Percentiles rank a stretch among this genome's conserved stretches.
Evolutionary conservation across 2,113 vertebrate species (phyloP).

Genomic region (Aldabrachelys gigantea): DNA sequence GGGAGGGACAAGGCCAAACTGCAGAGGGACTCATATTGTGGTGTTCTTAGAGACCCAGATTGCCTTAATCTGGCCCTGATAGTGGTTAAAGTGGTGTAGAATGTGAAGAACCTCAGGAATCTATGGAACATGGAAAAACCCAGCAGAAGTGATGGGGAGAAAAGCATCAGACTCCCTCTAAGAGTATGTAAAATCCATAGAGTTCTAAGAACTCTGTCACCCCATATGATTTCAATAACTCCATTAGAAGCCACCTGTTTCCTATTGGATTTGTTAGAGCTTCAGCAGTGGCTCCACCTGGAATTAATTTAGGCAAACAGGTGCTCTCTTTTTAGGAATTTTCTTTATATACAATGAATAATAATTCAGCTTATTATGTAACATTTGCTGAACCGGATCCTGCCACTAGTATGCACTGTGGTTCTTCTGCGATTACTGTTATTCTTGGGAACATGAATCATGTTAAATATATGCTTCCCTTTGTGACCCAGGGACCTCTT

Average conservation of each 20-base stretch:
- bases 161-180: no score
- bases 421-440: fast-evolving
- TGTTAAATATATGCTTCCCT: neutral
- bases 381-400: neutral
- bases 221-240: neutral
- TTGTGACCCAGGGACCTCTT: neutral
- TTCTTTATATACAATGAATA: neutral
- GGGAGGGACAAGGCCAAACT: neutral
- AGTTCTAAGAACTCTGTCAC: neutral
- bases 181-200: neutral
- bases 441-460: fast-evolving
- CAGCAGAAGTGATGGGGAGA: neutral
- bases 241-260: neutral
- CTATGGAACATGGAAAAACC: fast-evolving
- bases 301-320: neutral
- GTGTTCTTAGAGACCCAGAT: no score
- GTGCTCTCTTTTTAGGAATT: neutral
- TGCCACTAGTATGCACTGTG: fast-evolving
- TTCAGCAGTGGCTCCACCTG: neutral
- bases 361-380: fast-evolving
- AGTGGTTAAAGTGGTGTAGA: fast-evolving
- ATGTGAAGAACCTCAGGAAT: neutral
- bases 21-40: neutral
- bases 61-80: no score
- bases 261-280: neutral